Evolutionary conservation across 53 echinoderm and acorn worm genomes (phyloP).

Genomic region (Zoroaster sp.): DNA sequence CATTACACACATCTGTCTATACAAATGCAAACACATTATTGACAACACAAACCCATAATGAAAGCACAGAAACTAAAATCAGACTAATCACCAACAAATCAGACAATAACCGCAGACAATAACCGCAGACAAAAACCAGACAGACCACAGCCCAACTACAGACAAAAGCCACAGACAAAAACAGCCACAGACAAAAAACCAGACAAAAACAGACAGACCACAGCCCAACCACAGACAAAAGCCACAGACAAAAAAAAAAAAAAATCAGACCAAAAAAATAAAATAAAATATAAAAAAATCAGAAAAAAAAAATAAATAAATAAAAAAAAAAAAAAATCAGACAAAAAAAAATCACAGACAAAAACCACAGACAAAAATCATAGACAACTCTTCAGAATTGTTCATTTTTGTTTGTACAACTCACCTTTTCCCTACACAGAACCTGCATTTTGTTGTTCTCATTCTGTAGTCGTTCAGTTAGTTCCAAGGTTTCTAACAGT

Average conservation of each 20-base stretch:
- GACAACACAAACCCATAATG: background rate
- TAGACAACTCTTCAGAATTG: too few relatives aligned
- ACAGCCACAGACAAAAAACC: too few relatives aligned
- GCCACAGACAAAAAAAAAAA: background rate
- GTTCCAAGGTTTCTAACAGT: slow-evolving; percentile 65
- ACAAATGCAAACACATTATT: background rate
- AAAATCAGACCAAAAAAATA: background rate
- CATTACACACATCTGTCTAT: background rate
- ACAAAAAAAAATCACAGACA: background rate
- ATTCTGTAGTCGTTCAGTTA: slow-evolving; percentile 58
- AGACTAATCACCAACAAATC: background rate
- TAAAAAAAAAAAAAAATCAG: too few relatives aligned
- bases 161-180: too few relatives aligned
- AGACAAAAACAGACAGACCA: too few relatives aligned
- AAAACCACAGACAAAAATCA: background rate
- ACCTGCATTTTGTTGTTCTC: slow-evolving; percentile 36
- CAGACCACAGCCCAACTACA: too few relatives aligned
- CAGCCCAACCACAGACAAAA: background rate
- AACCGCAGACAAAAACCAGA: background rate
- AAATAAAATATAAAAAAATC: too few relatives aligned
- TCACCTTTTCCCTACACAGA: slow-evolving; percentile 60
- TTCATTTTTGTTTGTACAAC: background rate
- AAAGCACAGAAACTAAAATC: background rate
- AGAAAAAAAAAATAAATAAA: too few relatives aligned
- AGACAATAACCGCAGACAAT: background rate